phyloP scores from a whole-genome alignment of 1,140 invertebrate genomes.

The Hormaphis cornu region DNA sequence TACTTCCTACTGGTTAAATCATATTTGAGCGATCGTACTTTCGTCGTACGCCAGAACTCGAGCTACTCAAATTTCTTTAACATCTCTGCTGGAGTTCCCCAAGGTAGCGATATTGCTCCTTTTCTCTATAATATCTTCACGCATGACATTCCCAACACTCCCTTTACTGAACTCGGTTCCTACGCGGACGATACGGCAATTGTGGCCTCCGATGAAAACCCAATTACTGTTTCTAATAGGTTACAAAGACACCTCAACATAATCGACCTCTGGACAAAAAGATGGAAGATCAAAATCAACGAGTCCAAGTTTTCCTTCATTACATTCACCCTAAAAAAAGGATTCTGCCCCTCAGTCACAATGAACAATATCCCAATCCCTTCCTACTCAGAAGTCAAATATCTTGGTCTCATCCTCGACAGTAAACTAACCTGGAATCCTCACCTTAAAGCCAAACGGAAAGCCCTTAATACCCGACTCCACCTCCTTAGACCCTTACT shows the following conservation, averaged over 20 bases:
- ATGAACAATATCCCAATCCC: not conserved
- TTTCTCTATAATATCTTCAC: conserved; percentile 28
- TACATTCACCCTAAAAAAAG: conserved; percentile 16
- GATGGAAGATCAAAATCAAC: not conserved
- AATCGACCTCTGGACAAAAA: not conserved
- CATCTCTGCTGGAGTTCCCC: too few species aligned
- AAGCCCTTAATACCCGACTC: too few species aligned
- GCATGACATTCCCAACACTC: not conserved
- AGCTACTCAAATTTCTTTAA: not conserved
- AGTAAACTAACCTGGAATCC: not conserved
- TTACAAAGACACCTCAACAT: not conserved
- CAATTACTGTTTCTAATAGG: not conserved
- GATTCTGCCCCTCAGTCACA: not conserved
- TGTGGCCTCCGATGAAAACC: not conserved
- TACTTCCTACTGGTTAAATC: not conserved
- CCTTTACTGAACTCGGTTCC: not conserved
- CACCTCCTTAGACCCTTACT: too few species aligned
- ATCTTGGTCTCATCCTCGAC: not conserved
- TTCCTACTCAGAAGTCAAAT: too few species aligned
- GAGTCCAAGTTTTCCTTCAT: not conserved
- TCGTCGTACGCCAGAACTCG: too few species aligned
- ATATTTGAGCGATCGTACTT: conserved; percentile 4
- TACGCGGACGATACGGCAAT: conserved; percentile 29
- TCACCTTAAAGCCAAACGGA: too few species aligned
- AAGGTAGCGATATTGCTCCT: too few species aligned